A percentile compares a stretch with the other conserved stretches of the same genome.
phyloP scores from a whole-genome alignment of 2,888 invertebrate genomes.

The Caenorhabditis plicata region DNA sequence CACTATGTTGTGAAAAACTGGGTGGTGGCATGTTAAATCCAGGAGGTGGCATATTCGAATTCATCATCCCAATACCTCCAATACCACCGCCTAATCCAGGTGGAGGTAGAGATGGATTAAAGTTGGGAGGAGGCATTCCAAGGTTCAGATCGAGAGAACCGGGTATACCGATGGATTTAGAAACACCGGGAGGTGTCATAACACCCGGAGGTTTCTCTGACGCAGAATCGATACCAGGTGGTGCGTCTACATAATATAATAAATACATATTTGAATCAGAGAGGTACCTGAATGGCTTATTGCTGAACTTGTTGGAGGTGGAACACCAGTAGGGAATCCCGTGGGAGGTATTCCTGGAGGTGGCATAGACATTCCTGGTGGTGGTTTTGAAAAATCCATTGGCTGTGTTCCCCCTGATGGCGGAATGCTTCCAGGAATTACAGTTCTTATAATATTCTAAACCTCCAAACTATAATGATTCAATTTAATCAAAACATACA shows the following conservation, averaged over 20 bases:
- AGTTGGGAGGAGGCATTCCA: conserved; percentile 27
- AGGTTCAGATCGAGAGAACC: conserved; percentile 14
- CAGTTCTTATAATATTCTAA: conserved; percentile 23
- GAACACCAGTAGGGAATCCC: neutral
- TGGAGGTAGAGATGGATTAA: conserved; percentile 42
- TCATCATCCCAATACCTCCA: conserved; percentile 13
- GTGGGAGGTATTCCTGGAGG: conserved; percentile 3
- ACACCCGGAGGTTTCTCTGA: conserved; percentile 27
- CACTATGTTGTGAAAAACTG: conserved; percentile 11
- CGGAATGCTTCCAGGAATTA: conserved; percentile 13
- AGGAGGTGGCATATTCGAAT: conserved; percentile 20
- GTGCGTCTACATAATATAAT: conserved; percentile 24
- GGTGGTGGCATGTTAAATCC: conserved; percentile 25
- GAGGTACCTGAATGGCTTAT: conserved; percentile 4
- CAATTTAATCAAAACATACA: too few relatives aligned
- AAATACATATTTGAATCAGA: neutral
- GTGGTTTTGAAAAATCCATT: conserved; percentile 40
- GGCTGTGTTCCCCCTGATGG: conserved; percentile 1
- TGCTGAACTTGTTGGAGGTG: neutral
- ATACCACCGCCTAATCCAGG: conserved; percentile 31
- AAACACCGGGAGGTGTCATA: conserved; percentile 6
- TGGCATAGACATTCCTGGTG: conserved; percentile 33
- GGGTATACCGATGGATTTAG: conserved; percentile 5
- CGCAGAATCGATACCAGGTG: conserved; percentile 38
- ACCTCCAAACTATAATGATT: too few relatives aligned